A percentile compares a stretch with the other conserved stretches of the same genome.
These are phyloP conservation scores for Erannis defoliaria DNA, from an alignment of 2,888 invertebrate species.

Conservation along the genomic window DNA sequence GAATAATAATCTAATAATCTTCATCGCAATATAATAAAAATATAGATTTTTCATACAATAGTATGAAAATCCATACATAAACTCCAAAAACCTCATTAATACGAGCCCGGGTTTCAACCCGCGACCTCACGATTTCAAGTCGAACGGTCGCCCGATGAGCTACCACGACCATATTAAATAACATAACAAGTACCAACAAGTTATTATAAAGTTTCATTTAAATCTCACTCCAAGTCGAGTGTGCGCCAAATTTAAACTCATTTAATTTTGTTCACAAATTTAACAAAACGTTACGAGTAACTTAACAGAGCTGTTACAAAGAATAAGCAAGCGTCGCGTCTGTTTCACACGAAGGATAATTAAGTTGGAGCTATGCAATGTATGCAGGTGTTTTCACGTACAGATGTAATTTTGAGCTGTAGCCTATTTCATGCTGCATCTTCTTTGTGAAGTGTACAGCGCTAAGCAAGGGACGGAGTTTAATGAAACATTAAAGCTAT, in stretches of 20 bases:
- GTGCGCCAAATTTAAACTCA: constrained; percentile 40
- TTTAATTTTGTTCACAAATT: constrained; percentile 15
- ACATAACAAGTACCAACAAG: no score
- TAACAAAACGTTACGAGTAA: constrained; percentile 20
- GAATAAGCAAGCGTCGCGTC: constrained; percentile 29
- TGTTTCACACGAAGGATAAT: constrained; percentile 15
- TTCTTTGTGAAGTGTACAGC: constrained; percentile 13
- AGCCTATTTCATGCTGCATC: constrained; percentile 3
- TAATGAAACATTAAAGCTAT: background rate
- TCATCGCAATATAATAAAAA: no score
- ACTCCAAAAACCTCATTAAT: no score
- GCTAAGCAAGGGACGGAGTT: background rate
- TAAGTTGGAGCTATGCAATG: constrained; percentile 10
- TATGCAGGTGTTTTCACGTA: constrained; percentile 27
- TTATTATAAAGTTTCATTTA: no score
- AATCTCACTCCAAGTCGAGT: no score
- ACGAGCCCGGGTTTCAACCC: no score
- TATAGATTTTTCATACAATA: no score
- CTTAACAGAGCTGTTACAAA: constrained; percentile 30
- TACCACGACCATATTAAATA: no score
- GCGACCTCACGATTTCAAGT: no score
- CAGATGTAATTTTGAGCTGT: constrained; percentile 23
- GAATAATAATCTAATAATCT: no score
- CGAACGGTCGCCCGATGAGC: no score
- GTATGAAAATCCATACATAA: no score